Base-by-base conservation (phyloP, 2,113 vertebrate genomes). In the Trogon surrucura region DNA sequence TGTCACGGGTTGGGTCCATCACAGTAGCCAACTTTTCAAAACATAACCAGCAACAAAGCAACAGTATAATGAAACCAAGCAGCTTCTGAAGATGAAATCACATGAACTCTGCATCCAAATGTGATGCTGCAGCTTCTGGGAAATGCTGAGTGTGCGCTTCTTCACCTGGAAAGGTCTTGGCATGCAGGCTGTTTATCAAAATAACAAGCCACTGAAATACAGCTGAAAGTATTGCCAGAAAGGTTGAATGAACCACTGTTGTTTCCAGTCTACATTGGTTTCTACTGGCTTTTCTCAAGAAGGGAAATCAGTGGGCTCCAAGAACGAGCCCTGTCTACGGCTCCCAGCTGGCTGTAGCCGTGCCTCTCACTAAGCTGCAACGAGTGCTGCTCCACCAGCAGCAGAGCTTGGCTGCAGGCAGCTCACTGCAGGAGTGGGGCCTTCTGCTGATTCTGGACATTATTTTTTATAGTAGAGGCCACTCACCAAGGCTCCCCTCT, bases 141-240 rank as follows among this genome's bases (percentile, higher is more conserved):
- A 91, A 95, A 81, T 3, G 27, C 92, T 54, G 75, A 92, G 61
- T 0, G 0, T 65, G 88, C 8, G 9, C 67, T 84, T 84, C 86
- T 94, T 92, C 93, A 95, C 83, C 92, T 96, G 85, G 41, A 74
- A 72, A 96, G 53, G 23, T 65, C 73, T 85, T 91, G 94, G 84
- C 93, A 85, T 62, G 61, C 5, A 10, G 8, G 36, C 61, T 92
- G 77, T 69, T 92, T 91, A 65, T 79, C 82, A 84, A 84, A 95
- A 90, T 26, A 78, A 58, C 67, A 79, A 21, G 17, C 41, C 34
- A 64, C 3, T 79, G 85, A 87, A 81, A 61, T 47, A 45, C 77
- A 93, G 80, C 57, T 67, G 65, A 54, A 82, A 79, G 64, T 5
- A 82, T 80, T 88, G 93, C 78, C 93, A 80, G 79, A 61, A 82